A percentile compares a stretch with the other conserved stretches of the same genome.
Conservation (phyloP, 2,888 invertebrate species). For the Odontomyia ornata region DNA sequence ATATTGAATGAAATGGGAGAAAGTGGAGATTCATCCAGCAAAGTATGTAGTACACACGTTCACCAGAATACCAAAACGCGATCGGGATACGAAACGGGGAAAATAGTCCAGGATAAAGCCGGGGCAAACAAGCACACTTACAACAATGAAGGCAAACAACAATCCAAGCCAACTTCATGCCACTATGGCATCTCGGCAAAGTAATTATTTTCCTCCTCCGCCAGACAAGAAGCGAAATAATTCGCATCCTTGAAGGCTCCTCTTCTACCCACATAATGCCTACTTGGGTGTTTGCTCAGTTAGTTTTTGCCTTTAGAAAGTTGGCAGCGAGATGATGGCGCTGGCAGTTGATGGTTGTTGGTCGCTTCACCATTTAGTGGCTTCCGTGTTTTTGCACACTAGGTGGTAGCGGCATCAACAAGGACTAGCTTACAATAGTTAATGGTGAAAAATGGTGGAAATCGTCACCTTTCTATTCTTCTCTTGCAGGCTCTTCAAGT, state of each 20-base stretch:
- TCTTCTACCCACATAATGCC: constrained; percentile 27
- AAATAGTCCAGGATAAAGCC: not conserved
- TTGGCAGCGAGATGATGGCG: too few relatives aligned
- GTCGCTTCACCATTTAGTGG: too few relatives aligned
- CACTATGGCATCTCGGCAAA: not conserved
- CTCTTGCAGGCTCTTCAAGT: not conserved
- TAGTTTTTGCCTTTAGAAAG: not conserved
- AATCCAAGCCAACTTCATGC: not conserved
- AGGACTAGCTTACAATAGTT: not conserved
- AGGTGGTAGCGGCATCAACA: too few relatives aligned
- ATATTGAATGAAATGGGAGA: not conserved
- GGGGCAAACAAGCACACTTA: not conserved
- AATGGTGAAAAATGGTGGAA: constrained; percentile 3
- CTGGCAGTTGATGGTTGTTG: too few relatives aligned
- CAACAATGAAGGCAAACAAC: not conserved
- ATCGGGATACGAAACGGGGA: not conserved
- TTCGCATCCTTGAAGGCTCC: constrained; percentile 29
- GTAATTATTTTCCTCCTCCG: constrained; percentile 28
- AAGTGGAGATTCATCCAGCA: not conserved
- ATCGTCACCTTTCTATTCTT: constrained; percentile 18
- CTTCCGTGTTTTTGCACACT: too few relatives aligned
- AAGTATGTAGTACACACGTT: not conserved
- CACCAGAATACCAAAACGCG: too few relatives aligned
- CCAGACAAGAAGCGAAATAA: constrained; percentile 32
- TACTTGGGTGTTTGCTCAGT: constrained; percentile 8